phyloP scores from a whole-genome alignment of 2,888 invertebrate genomes.

The Pristionchus mayeri region DNA sequence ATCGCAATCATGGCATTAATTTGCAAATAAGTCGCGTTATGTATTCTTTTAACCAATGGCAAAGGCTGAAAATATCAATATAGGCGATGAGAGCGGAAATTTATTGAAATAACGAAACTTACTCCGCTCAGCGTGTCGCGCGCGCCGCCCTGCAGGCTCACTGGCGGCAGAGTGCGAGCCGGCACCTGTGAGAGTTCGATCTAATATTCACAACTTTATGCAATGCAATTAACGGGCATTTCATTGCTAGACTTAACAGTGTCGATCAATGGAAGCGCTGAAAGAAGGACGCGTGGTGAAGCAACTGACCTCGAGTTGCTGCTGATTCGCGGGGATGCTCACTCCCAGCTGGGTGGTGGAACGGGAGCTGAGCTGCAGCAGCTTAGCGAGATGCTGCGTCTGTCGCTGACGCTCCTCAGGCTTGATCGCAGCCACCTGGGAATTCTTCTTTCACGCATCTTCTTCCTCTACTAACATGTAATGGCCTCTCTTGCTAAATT shows the following conservation, averaged over 20 bases:
- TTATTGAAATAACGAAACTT: neutral
- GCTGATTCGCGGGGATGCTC: neutral
- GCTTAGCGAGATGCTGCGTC: neutral
- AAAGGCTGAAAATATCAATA: too few species aligned
- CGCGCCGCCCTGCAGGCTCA: neutral
- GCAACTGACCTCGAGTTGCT: neutral
- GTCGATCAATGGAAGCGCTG: too few species aligned
- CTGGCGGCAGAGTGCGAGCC: neutral
- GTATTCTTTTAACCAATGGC: too few species aligned
- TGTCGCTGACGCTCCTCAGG: conserved; percentile 19
- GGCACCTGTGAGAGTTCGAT: neutral
- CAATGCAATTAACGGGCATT: too few species aligned
- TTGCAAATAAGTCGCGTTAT: too few species aligned
- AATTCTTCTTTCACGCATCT: too few species aligned
- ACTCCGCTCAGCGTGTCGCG: neutral
- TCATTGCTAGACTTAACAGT: too few species aligned
- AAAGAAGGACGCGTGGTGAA: too few species aligned
- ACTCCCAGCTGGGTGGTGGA: neutral
- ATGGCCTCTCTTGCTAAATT: too few species aligned
- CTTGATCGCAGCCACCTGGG: conserved; percentile 28
- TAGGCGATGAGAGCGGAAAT: too few species aligned
- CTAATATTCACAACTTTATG: neutral
- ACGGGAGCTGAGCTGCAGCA: neutral
- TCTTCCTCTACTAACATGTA: too few species aligned
- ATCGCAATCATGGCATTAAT: too few species aligned